These are phyloP conservation scores for Eupithecia inturbata DNA, from an alignment of 2,888 invertebrate genomes.

Conservation along the genomic window DNA sequence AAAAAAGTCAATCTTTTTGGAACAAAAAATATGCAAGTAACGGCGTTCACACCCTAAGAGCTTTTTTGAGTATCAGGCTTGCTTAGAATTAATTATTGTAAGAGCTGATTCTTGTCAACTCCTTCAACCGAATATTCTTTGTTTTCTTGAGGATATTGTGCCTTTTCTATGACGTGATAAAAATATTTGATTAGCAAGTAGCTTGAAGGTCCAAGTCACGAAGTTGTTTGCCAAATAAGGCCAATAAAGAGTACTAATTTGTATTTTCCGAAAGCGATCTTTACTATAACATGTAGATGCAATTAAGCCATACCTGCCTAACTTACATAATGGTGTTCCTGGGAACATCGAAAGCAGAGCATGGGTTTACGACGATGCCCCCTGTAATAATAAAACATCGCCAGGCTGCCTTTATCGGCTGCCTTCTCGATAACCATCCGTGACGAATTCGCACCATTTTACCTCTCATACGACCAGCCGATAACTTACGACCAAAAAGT, in stretches of 20 bases:
- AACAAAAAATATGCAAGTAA: slow-evolving; percentile 84
- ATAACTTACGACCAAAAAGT: slow-evolving; percentile 34
- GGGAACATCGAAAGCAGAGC: slow-evolving; percentile 65
- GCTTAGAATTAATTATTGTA: slow-evolving; percentile 77
- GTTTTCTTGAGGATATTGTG: slow-evolving; percentile 32
- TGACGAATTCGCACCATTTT: slow-evolving; percentile 81
- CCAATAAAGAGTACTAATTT: not conserved
- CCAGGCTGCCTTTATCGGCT: slow-evolving; percentile 78
- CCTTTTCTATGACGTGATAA: not conserved
- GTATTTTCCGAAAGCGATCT: not conserved
- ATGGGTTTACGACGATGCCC: slow-evolving; percentile 65
- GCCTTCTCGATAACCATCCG: slow-evolving; percentile 81
- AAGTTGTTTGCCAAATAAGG: not conserved
- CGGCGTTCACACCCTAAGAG: slow-evolving; percentile 78
- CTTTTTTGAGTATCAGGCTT: slow-evolving; percentile 75
- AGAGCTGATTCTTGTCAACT: slow-evolving; percentile 42
- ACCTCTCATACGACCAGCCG: slow-evolving; percentile 43
- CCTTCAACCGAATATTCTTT: slow-evolving; percentile 28
- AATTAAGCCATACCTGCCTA: slow-evolving; percentile 24
- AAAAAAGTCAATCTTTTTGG: slow-evolving; percentile 63
- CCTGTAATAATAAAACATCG: slow-evolving; percentile 77
- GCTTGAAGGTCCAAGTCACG: not conserved
- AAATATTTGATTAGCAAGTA: not conserved
- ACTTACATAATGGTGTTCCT: slow-evolving; percentile 19
- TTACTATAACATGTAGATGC: slow-evolving; percentile 8